Conservation (phyloP, 1,140 invertebrate species). For the Phymastichus coffea region DNA sequence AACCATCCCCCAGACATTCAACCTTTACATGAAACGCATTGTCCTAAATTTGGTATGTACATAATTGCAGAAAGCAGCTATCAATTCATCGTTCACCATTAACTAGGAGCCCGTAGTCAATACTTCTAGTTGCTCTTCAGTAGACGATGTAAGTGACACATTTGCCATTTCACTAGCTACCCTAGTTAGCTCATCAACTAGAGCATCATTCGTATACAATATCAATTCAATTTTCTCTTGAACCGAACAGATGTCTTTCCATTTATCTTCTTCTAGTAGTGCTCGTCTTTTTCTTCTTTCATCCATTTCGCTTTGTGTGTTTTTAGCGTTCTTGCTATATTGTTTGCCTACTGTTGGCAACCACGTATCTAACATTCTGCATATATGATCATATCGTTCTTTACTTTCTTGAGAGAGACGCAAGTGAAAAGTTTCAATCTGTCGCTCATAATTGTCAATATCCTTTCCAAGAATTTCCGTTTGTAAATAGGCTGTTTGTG, state of each 20-base stretch:
- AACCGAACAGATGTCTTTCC: constrained; percentile 50
- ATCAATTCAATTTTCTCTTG: constrained; percentile 54
- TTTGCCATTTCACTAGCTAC: neutral
- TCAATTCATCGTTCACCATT: no score
- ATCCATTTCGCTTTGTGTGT: constrained; percentile 5
- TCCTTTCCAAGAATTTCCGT: constrained; percentile 76
- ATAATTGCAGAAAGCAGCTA: no score
- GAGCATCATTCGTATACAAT: constrained; percentile 50
- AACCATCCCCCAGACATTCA: no score
- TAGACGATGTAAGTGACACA: no score
- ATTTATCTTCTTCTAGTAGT: constrained; percentile 27
- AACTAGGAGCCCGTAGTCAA: no score
- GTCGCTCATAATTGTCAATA: constrained; percentile 59
- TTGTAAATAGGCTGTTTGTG: constrained; percentile 75
- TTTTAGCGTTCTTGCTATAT: constrained; percentile 34
- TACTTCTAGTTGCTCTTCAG: no score
- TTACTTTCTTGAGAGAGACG: constrained; percentile 47
- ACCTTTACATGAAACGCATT: no score
- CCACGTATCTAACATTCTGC: constrained; percentile 39
- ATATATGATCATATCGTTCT: constrained; percentile 45
- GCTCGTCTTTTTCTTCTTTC: neutral
- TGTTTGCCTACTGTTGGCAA: constrained; percentile 39
- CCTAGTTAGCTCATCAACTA: constrained; percentile 43
- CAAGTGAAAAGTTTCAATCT: constrained; percentile 46
- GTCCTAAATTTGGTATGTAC: no score